Evolutionary conservation across 1,140 invertebrate species (phyloP).

Genomic region (Drosophila jambulina): DNA sequence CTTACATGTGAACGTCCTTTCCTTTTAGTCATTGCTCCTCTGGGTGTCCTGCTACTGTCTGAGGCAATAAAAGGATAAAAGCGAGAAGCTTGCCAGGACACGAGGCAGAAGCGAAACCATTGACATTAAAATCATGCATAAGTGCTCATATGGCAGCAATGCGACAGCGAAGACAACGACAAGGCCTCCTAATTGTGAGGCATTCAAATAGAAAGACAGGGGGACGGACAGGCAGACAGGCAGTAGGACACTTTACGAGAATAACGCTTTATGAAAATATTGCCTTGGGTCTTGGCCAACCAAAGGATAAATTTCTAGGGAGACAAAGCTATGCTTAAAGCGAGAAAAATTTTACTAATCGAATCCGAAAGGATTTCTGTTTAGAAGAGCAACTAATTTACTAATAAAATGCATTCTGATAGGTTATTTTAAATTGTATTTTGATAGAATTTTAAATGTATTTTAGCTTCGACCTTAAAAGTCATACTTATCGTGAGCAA

Average conservation of each 20-base stretch:
- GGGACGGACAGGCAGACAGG: conserved; percentile 38
- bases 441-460: background rate
- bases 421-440: background rate
- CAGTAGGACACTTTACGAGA: background rate
- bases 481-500: background rate
- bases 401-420: background rate
- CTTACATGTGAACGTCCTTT: conserved; percentile 33
- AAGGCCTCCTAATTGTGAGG: conserved; percentile 65
- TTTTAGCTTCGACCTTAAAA: background rate
- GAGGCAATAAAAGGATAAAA: conserved; percentile 54
- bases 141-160: conserved; percentile 78
- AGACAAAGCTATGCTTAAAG: conserved; percentile 17
- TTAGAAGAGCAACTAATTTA: background rate
- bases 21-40: conserved; percentile 26
- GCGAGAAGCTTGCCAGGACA: conserved; percentile 25
- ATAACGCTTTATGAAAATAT: conserved; percentile 1
- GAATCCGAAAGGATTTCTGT: background rate
- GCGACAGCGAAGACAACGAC: conserved; percentile 55
- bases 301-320: conserved; percentile 25
- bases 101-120: conserved; percentile 63
- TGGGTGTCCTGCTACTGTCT: conserved; percentile 44
- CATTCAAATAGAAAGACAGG: conserved; percentile 67
- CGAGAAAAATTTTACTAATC: too few species aligned
- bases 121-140: conserved; percentile 85
- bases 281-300: background rate